Base-by-base conservation (phyloP, 1,140 invertebrate genomes). In the Diorhabda sublineata region DNA sequence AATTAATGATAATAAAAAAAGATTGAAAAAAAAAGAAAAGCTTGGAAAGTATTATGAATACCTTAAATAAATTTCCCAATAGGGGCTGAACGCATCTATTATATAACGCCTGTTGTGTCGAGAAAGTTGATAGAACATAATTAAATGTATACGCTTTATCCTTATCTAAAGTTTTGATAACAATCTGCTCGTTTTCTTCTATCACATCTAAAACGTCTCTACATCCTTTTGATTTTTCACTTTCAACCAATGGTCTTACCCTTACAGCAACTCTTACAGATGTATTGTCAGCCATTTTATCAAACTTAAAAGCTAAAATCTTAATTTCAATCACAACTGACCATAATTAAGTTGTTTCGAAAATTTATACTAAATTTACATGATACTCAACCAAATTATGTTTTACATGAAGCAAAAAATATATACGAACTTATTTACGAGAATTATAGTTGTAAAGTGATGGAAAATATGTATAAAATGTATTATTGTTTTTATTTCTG, bases 121-220 rank as follows among this genome's bases (percentile, higher is more conserved):
- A 83, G 52, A 88, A 83, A 45, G 87, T 83, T 65, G 88, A 84
- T 76, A 96, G 93, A 0, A 95, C 93, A 84, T 92, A 88, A 81
- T 97, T 97, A 80, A 90, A 98, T 2, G 94, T 96, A 75, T 96
- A 98, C 0, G 87, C 83, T 74, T 91, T 87, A 44, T 93, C 91
- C 74, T 91, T 87, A 42, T 93, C 91, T 3, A 83, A 84, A 26
- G 86, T 85, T 72, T 88, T 85, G 2, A 96, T 85, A n/a, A 85
- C 82, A 11, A 94, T 86, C 81, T 94, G 92, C 3, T 87, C 87
- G 61, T 87, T 80, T 9, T 85, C 84, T 4, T 82, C 73, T 11
- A 89, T 81, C 0, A 87, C 85, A 52, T 89, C 83, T 3, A 94
- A 81, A 64, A 89, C 89, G 69, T 85, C 82, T 64, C 88, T 84